Conservation (phyloP, 2,113 vertebrate species). For the Istiophorus platypterus region DNA sequence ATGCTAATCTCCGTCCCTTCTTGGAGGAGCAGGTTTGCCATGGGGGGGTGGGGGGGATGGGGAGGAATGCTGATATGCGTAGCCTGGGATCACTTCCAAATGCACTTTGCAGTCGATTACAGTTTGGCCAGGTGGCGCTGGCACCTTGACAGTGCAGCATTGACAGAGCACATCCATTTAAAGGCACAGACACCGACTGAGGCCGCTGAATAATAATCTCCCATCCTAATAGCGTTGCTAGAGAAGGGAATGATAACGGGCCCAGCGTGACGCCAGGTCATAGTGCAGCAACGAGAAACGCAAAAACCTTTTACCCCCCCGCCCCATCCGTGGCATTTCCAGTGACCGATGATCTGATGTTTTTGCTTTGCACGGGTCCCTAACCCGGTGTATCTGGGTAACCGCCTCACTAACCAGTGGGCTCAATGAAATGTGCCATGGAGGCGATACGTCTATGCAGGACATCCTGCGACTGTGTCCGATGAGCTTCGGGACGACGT, state of each 20-base stretch:
- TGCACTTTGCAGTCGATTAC: slow-evolving; percentile 82
- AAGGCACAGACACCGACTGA: slow-evolving; percentile 60
- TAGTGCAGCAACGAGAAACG: slow-evolving; percentile 54
- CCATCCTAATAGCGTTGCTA: slow-evolving; percentile 33
- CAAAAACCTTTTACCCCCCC: slow-evolving; percentile 20
- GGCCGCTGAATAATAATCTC: slow-evolving; percentile 61
- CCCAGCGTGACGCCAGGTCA: slow-evolving; percentile 45
- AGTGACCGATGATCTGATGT: slow-evolving; percentile 49
- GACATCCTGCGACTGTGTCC: slow-evolving; percentile 5
- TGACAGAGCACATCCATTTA: slow-evolving; percentile 73
- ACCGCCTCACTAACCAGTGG: slow-evolving; percentile 26
- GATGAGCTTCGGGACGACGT: slow-evolving; percentile 44
- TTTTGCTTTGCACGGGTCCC: slow-evolving; percentile 51
- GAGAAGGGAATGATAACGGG: slow-evolving; percentile 50
- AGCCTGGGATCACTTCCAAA: slow-evolving; percentile 76
- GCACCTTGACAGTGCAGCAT: slow-evolving; percentile 68
- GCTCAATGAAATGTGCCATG: neutral
- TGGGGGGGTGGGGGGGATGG: slow-evolving; percentile 60
- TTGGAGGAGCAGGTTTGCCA: slow-evolving; percentile 61
- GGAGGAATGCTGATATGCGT: slow-evolving; percentile 65
- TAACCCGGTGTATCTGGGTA: slow-evolving; percentile 10
- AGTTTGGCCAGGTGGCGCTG: slow-evolving; percentile 80
- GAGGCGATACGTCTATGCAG: slow-evolving; percentile 22
- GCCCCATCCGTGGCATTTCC: slow-evolving; percentile 9
- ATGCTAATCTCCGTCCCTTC: slow-evolving; percentile 68